phyloP scores from a whole-genome alignment of 2,113 vertebrate species.

The Chionis minor region DNA sequence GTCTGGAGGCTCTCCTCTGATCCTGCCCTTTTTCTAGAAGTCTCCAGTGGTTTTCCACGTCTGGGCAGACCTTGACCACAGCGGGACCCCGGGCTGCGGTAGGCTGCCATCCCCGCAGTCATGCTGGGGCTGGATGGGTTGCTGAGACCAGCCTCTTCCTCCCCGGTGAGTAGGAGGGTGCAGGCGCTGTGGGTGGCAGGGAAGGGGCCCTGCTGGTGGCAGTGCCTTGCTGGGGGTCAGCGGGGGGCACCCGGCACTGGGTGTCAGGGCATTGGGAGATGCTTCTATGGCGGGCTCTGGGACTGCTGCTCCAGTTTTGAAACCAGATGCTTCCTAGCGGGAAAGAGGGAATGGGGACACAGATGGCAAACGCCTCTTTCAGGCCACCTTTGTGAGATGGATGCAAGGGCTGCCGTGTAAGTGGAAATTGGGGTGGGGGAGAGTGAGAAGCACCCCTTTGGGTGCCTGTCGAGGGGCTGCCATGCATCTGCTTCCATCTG shows the following conservation, averaged over 20 bases:
- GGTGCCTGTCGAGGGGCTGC: not conserved
- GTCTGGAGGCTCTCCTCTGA: not conserved
- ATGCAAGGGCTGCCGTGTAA: not conserved
- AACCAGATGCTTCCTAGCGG: not conserved
- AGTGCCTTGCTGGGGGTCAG: not conserved
- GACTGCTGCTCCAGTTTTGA: not conserved
- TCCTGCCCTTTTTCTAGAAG: not conserved
- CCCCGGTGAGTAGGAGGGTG: slow-evolving; percentile 18
- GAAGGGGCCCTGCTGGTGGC: too few relatives aligned
- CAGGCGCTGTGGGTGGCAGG: not conserved
- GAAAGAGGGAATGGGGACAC: not conserved
- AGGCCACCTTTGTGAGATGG: not conserved
- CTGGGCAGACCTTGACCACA: not conserved
- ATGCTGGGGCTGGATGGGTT: slow-evolving; percentile 47
- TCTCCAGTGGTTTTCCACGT: not conserved
- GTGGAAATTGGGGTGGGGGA: not conserved
- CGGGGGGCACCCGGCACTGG: accelerated
- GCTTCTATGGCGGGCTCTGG: not conserved
- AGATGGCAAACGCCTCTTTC: not conserved
- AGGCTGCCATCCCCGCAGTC: not conserved
- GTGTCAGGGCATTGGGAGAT: accelerated
- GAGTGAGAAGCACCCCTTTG: not conserved
- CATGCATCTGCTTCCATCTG: not conserved
- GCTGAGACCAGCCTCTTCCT: slow-evolving; percentile 34
- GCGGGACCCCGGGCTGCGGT: not conserved